A percentile compares a stretch with the other conserved stretches of the same genome.
Evolutionary conservation across 2,113 vertebrate species (phyloP).

Genomic region (Ciconia boyciana): DNA sequence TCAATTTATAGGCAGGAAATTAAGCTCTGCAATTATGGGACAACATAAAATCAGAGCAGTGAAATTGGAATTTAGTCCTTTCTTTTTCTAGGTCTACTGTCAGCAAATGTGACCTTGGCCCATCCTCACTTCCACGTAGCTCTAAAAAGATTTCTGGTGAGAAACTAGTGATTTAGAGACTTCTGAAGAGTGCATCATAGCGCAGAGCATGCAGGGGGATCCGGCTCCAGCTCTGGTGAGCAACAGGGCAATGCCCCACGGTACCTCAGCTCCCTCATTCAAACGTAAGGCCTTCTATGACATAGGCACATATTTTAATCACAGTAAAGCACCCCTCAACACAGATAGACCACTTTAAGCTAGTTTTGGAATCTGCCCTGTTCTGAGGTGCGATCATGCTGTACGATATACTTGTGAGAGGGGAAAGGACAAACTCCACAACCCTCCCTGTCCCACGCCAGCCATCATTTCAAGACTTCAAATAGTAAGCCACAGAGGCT

Average conservation of each 20-base stretch:
- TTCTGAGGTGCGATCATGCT: fast-evolving
- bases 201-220: neutral
- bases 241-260: neutral
- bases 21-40: neutral
- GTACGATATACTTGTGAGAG: neutral
- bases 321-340: neutral
- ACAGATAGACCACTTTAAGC: neutral
- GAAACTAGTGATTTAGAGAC: neutral
- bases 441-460: neutral
- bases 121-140: neutral
- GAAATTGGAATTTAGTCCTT: neutral
- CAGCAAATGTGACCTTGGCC: neutral
- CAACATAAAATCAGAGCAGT: neutral
- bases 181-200: neutral
- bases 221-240: neutral
- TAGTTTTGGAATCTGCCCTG: neutral
- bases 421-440: neutral
- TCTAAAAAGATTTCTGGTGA: neutral
- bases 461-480: neutral
- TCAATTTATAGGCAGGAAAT: conserved; percentile 29
- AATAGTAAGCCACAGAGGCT: neutral
- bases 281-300: neutral
- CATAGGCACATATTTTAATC: neutral
- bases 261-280: neutral
- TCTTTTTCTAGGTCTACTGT: neutral